These are phyloP conservation scores for Tolypeutes matacus DNA, from an alignment of 2,797 vertebrate species.

Conservation along the genomic window DNA sequence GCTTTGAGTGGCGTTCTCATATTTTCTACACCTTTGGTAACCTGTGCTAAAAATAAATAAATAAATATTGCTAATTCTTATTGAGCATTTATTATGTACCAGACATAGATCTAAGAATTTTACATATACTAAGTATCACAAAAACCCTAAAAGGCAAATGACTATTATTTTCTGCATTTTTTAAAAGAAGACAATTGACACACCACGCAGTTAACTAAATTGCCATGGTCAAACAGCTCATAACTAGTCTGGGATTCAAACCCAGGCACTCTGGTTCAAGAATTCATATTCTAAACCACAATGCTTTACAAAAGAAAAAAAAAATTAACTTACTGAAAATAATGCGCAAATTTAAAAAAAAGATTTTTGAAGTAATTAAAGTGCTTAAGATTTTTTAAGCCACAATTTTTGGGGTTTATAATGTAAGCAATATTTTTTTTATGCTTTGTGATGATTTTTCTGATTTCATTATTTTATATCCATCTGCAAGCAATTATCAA, in stretches of 20 bases:
- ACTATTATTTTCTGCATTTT: neutral
- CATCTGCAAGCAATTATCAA: conserved; percentile 20
- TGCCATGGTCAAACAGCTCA: neutral
- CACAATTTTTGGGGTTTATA: neutral
- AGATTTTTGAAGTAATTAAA: neutral
- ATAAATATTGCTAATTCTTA: neutral
- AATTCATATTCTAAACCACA: neutral
- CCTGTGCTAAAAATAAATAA: neutral
- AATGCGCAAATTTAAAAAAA: neutral
- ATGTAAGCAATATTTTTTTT: neutral
- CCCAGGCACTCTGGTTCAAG: neutral
- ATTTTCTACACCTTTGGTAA: neutral
- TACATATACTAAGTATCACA: neutral
- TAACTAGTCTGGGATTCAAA: neutral
- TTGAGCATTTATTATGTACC: neutral
- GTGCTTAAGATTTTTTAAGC: neutral
- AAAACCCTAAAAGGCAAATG: neutral
- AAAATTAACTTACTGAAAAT: neutral
- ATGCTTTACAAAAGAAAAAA: neutral
- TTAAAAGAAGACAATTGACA: neutral
- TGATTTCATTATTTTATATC: neutral
- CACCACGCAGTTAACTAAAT: neutral
- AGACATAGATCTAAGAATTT: neutral
- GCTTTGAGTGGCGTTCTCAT: neutral
- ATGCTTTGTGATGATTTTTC: neutral